Evolutionary conservation across 2,888 invertebrate species (phyloP).

Genomic region (Platynereis dumerilii): DNA sequence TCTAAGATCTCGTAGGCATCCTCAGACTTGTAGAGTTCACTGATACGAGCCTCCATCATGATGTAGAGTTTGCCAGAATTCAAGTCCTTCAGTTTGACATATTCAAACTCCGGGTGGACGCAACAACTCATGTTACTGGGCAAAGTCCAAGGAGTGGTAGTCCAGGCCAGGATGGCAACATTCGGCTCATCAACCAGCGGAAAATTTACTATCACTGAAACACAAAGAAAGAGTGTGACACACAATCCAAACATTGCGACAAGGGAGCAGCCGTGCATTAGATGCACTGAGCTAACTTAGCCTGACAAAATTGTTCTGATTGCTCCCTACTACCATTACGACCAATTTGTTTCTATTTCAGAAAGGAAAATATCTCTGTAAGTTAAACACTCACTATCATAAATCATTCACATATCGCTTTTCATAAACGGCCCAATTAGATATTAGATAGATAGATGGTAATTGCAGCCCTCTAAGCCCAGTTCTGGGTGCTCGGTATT

Average conservation of each 20-base stretch:
- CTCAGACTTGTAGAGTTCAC: slow-evolving; percentile 78
- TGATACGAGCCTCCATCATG: slow-evolving; percentile 82
- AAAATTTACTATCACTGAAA: slow-evolving; percentile 81
- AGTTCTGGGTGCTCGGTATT: too few species aligned
- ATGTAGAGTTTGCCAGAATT: slow-evolving; percentile 77
- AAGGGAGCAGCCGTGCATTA: not conserved
- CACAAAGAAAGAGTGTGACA: not conserved
- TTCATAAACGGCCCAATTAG: too few species aligned
- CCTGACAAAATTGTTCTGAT: too few species aligned
- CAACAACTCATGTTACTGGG: slow-evolving; percentile 95
- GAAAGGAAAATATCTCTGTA: too few species aligned
- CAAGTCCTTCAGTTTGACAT: slow-evolving; percentile 76
- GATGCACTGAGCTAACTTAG: not conserved
- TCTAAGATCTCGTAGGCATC: slow-evolving; percentile 81
- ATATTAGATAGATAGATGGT: too few species aligned
- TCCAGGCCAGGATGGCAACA: slow-evolving; percentile 88
- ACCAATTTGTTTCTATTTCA: too few species aligned
- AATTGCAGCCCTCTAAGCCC: too few species aligned
- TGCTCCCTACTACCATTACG: too few species aligned
- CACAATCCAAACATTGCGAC: not conserved
- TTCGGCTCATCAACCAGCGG: slow-evolving; percentile 76
- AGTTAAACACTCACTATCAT: too few species aligned
- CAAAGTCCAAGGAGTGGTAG: slow-evolving; percentile 99
- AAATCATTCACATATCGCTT: too few species aligned
- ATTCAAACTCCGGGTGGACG: slow-evolving; percentile 86